These are phyloP conservation scores for Drosophila differens DNA, from an alignment of 2,888 invertebrate genomes.

Conservation along the genomic window DNA sequence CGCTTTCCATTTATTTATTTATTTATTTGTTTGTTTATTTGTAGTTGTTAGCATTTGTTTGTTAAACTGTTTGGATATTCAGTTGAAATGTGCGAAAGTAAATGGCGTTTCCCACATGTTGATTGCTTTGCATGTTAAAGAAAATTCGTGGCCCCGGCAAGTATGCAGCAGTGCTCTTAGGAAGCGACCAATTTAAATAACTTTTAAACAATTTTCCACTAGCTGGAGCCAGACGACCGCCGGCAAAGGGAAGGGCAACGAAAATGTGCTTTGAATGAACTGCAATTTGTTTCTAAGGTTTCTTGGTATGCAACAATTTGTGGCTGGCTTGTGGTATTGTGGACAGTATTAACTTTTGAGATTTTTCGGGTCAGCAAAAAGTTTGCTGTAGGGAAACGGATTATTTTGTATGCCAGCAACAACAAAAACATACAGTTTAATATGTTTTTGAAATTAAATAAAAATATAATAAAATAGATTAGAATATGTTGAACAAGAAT, in stretches of 20 bases:
- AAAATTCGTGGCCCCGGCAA: conserved; percentile 1
- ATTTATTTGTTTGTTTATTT: conserved; percentile 59
- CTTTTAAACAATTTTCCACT: background rate
- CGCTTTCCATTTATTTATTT: conserved; percentile 44
- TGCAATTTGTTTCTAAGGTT: conserved; percentile 24
- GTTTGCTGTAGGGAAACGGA: background rate
- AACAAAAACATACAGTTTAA: background rate
- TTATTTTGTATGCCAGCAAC: background rate
- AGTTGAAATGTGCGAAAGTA: conserved; percentile 57
- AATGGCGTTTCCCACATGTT: conserved; percentile 44
- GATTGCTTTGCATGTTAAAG: conserved; percentile 51
- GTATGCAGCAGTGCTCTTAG: conserved; percentile 23
- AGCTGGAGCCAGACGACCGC: background rate
- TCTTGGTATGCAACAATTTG: conserved; percentile 30
- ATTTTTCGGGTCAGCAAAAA: background rate
- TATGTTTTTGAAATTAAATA: background rate
- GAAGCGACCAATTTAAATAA: background rate
- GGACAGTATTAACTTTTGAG: conserved; percentile 1
- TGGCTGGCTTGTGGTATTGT: conserved; percentile 2
- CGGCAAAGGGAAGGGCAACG: background rate
- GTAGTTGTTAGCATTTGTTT: conserved; percentile 70
- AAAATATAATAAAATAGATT: background rate
- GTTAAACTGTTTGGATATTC: conserved; percentile 74
- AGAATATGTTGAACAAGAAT: background rate
- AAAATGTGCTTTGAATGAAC: conserved; percentile 11